Base-by-base conservation (phyloP, 2,888 invertebrate genomes). In the Pterostichus niger region DNA sequence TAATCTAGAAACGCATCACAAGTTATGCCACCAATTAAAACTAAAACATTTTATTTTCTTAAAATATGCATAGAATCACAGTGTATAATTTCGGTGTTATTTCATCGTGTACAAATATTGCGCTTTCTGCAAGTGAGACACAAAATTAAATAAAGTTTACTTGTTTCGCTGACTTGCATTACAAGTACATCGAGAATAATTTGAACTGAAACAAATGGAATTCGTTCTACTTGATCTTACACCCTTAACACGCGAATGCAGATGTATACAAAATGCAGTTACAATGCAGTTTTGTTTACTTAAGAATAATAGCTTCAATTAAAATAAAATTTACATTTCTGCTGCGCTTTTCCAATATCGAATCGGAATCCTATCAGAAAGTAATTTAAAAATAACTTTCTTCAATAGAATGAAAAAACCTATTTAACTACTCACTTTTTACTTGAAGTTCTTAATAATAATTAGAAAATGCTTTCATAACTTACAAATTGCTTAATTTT, bases 311-410 rank as follows among this genome's bases (percentile, higher is more conserved):
- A 59, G 59, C 59, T 59, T 59, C 59, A 59, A 59, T 59, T 59
- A 59, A 59, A 59, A 59, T 59, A 59, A 59, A 59, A 59, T 59
- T 59, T 59, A 59, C 59, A 59, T 59, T 59, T 59, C 59, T 59
- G 24, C 9, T 59, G 31, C 31, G 59, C 31, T 59, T 11, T 59
- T 59, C 9, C 24, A 59, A 59, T 31, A 59, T 3, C 59, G 24
- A 31, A 31, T 59, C 59, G 59, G 10, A 31, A 31, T 31, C 17
- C 59, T 59, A 59, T 59, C 59, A 59, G n/a, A 59, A 31, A 31
- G 24, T n/a, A 9, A 59, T 59, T 59, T 31, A 59, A 59, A 59
- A 59, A 59, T 59, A 59, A 59, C 59, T 31, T 56, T 56, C 31
- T 5, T 31, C 31, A 59, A 56, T 56, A 17, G 15, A 56, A 24